These are phyloP conservation scores for Aphelinus atriplicis DNA, from an alignment of 1,140 invertebrate species.

Conservation along the genomic window DNA sequence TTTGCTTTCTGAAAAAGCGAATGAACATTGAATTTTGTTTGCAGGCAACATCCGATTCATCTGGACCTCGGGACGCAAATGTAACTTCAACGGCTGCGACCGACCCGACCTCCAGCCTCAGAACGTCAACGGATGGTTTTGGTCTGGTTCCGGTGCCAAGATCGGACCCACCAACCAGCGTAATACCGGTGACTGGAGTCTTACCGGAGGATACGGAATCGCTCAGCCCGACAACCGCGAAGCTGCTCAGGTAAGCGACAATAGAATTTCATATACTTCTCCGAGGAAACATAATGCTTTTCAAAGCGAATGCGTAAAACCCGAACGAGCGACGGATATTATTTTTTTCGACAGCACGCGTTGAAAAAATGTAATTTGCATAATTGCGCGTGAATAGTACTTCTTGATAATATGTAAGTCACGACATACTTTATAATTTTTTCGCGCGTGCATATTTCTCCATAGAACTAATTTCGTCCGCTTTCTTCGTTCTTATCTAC, in stretches of 20 bases:
- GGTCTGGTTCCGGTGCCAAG: slow-evolving; percentile 89
- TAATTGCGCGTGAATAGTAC: no score
- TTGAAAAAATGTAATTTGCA: no score
- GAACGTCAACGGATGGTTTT: slow-evolving; percentile 93
- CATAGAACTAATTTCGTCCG: no score
- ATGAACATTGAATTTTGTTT: background rate
- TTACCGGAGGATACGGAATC: slow-evolving; percentile 85
- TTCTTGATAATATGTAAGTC: no score
- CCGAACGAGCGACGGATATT: no score
- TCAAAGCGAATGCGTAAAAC: no score
- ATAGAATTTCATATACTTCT: no score
- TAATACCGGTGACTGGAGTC: slow-evolving; percentile 88
- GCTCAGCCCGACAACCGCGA: slow-evolving; percentile 90
- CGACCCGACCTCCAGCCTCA: slow-evolving; percentile 86
- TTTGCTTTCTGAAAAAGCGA: no score
- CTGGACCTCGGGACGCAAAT: slow-evolving; percentile 92
- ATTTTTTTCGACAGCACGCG: no score
- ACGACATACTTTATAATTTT: no score
- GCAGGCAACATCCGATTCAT: slow-evolving; percentile 76
- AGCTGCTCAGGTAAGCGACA: slow-evolving; percentile 77
- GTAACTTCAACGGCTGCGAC: slow-evolving; percentile 91
- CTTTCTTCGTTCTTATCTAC: slow-evolving; percentile 5
- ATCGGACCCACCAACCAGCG: slow-evolving; percentile 87
- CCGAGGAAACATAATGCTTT: no score
- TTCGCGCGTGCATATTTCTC: no score